phyloP scores from a whole-genome alignment of 2,888 invertebrate species.

The Sminthurinus aureus region DNA sequence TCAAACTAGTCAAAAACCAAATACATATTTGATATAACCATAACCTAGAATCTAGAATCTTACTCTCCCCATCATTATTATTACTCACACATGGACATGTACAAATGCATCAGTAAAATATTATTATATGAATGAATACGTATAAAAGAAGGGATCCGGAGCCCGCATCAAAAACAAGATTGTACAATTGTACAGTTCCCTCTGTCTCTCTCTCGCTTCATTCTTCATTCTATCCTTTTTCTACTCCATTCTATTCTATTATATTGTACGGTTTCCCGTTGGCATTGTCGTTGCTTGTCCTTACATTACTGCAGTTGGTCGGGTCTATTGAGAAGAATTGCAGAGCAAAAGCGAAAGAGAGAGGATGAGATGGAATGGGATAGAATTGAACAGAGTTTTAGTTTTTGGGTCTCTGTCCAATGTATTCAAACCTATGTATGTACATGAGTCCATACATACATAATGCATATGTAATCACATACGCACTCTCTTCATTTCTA shows the following conservation, averaged over 20 bases:
- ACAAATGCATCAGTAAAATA: background rate
- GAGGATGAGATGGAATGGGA: background rate
- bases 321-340: constrained; percentile 30
- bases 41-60: no score
- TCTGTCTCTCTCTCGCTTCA: no score
- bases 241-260: constrained; percentile 6
- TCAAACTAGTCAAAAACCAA: no score
- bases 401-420: constrained; percentile 7
- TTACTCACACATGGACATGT: background rate
- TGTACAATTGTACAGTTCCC: background rate
- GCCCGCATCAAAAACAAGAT: constrained; percentile 29
- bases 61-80: no score
- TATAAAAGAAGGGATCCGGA: background rate
- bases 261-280: constrained; percentile 10
- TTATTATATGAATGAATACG: background rate
- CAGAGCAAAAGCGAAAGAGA: constrained; percentile 2
- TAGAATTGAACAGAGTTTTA: constrained; percentile 23
- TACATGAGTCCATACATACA: no score
- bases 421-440: background rate
- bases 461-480: constrained; percentile 8
- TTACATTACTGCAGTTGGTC: constrained; percentile 29
- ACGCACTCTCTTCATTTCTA: constrained; percentile 6
- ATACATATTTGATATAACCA: no score
- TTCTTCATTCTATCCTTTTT: no score
- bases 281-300: background rate